Evolutionary conservation across 2,113 vertebrate species (phyloP).

Genomic region (Colossoma macropomum): DNA sequence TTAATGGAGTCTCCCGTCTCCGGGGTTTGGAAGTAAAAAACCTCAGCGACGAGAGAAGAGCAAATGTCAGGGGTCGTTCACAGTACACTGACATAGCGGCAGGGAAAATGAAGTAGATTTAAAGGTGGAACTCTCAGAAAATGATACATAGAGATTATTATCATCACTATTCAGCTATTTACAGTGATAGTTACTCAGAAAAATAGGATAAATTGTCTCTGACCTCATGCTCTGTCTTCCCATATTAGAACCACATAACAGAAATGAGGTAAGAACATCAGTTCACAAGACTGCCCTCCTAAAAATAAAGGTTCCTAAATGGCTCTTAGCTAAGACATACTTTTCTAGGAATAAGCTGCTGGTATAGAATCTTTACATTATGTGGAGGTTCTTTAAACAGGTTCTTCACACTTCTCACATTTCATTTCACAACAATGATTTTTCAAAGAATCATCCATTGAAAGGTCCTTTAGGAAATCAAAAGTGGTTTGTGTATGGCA

Average conservation of each 20-base stretch:
- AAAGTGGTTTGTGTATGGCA: too few species aligned
- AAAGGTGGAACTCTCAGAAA: not conserved
- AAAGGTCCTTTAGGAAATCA: too few species aligned
- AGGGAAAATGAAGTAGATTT: slow-evolving; percentile 4
- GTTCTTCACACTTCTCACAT: too few species aligned
- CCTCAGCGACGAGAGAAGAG: slow-evolving; percentile 5
- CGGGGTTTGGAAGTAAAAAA: slow-evolving; percentile 9
- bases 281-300: not conserved
- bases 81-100: not conserved
- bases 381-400: too few species aligned
- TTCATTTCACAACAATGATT: too few species aligned
- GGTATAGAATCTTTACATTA: too few species aligned
- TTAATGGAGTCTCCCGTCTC: slow-evolving; percentile 5
- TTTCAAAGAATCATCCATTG: too few species aligned
- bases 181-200: not conserved
- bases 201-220: not conserved
- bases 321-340: too few species aligned
- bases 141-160: not conserved
- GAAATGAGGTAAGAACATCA: not conserved
- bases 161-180: not conserved
- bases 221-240: not conserved
- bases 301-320: too few species aligned
- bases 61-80: slow-evolving; percentile 6
- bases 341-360: too few species aligned
- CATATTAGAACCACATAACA: not conserved